A percentile compares a stretch with the other conserved stretches of the same genome.
phyloP scores from a whole-genome alignment of 1,140 invertebrate genomes.

The Drosophila rhopaloa region DNA sequence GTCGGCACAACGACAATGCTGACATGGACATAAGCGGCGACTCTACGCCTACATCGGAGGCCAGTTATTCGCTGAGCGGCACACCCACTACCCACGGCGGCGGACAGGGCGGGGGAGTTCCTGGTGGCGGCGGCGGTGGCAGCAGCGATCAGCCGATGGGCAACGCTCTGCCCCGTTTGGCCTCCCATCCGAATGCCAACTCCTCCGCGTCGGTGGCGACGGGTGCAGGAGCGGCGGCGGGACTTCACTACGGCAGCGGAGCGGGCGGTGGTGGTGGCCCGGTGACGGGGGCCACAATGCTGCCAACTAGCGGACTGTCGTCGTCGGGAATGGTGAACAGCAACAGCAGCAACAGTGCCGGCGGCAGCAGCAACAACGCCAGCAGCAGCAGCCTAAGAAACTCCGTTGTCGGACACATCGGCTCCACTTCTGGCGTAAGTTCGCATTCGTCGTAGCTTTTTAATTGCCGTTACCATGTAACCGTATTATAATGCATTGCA shows the following conservation, averaged over 20 bases:
- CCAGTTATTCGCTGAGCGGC: slow-evolving; percentile 85
- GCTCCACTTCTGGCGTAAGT: slow-evolving; percentile 74
- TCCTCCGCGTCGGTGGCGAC: slow-evolving; percentile 28
- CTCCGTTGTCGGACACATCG: slow-evolving; percentile 74
- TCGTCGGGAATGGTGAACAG: slow-evolving; percentile 57
- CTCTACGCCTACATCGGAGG: slow-evolving; percentile 91
- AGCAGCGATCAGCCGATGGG: slow-evolving; percentile 52
- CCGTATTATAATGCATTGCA: neutral
- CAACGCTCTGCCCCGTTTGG: slow-evolving; percentile 89
- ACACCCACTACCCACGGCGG: slow-evolving; percentile 74
- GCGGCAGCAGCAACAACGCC: slow-evolving; percentile 24
- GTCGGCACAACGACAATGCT: slow-evolving; percentile 85
- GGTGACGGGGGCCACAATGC: slow-evolving; percentile 81
- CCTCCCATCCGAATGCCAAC: slow-evolving; percentile 86
- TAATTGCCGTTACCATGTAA: no score
- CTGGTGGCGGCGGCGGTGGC: slow-evolving; percentile 28
- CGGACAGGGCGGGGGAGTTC: slow-evolving; percentile 22
- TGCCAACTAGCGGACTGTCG: slow-evolving; percentile 74
- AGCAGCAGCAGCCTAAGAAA: slow-evolving; percentile 54
- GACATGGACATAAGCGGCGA: slow-evolving; percentile 95
- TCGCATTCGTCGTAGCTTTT: neutral
- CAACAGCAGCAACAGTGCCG: slow-evolving; percentile 24
- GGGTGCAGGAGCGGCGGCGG: slow-evolving; percentile 35
- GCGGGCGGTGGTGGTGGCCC: slow-evolving; percentile 59
- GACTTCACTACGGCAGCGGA: slow-evolving; percentile 46